A percentile compares a stretch with the other conserved stretches of the same genome.
These are phyloP conservation scores for Falco naumanni DNA, from an alignment of 2,797 vertebrate species.

Conservation along the genomic window DNA sequence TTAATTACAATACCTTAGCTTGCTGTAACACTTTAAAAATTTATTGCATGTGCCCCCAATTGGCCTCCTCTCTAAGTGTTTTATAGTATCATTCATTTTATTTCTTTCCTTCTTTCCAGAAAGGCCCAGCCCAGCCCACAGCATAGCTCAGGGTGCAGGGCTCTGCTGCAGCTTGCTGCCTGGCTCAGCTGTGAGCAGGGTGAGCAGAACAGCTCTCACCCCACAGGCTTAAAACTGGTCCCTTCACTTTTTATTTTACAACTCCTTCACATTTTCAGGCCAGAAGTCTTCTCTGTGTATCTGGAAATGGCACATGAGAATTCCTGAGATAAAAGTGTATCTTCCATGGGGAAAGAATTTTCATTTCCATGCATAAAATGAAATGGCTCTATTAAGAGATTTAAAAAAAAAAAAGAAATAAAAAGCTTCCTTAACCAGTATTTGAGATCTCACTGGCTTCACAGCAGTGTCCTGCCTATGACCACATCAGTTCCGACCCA, in stretches of 20 bases:
- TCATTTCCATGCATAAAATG: background rate
- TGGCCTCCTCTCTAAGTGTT: background rate
- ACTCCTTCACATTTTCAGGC: background rate
- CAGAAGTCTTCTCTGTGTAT: background rate
- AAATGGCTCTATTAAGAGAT: background rate
- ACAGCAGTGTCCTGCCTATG: background rate
- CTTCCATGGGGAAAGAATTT: background rate
- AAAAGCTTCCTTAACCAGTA: background rate
- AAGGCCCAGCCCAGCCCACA: background rate
- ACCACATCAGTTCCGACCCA: background rate
- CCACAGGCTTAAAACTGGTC: background rate
- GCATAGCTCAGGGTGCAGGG: accelerated
- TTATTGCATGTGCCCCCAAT: background rate
- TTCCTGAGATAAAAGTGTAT: constrained; percentile 2
- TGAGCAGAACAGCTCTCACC: background rate
- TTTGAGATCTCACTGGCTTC: background rate
- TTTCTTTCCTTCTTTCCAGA: background rate
- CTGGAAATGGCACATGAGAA: background rate
- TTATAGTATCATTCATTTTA: background rate
- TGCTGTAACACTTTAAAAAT: background rate
- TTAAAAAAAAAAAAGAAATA: background rate
- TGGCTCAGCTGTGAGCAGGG: accelerated
- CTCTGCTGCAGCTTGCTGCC: background rate
- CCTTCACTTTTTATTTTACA: background rate
- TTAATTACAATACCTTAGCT: background rate